phyloP scores from a whole-genome alignment of 2,888 invertebrate species.

The Trypoxylon attenuatum region DNA sequence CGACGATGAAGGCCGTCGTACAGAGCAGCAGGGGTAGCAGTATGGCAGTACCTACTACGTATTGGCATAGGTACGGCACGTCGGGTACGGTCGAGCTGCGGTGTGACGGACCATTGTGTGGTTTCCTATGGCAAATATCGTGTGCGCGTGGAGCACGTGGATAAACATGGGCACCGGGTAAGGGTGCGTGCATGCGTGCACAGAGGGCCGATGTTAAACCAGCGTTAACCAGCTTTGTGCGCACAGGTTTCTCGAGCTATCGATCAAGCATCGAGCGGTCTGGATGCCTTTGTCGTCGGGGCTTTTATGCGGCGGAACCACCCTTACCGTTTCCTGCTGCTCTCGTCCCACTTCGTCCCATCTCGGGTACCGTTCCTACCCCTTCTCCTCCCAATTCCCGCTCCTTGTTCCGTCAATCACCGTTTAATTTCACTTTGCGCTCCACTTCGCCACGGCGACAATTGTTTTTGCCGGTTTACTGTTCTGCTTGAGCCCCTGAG shows the following conservation, averaged over 20 bases:
- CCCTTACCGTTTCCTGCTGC: neutral
- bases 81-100: slow-evolving; percentile 48
- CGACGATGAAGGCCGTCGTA: no score
- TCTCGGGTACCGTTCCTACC: no score
- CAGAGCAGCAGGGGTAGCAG: no score
- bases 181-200: slow-evolving; percentile 4
- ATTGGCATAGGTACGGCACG: slow-evolving; percentile 29
- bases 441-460: no score
- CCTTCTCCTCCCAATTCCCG: no score
- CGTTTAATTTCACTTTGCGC: no score
- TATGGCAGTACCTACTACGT: no score
- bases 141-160: slow-evolving; percentile 25
- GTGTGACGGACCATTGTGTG: slow-evolving; percentile 58
- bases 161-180: slow-evolving; percentile 33
- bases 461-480: no score
- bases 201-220: slow-evolving; percentile 30
- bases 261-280: slow-evolving; percentile 44
- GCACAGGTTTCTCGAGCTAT: slow-evolving; percentile 31
- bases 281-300: slow-evolving; percentile 21
- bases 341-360: neutral
- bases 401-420: no score
- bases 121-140: slow-evolving; percentile 59
- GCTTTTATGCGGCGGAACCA: slow-evolving; percentile 4
- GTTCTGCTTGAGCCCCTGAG: no score
- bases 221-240: slow-evolving; percentile 41